Conservation (phyloP, 1,140 invertebrate genomes). For the Cardiocondyla obscurior region DNA sequence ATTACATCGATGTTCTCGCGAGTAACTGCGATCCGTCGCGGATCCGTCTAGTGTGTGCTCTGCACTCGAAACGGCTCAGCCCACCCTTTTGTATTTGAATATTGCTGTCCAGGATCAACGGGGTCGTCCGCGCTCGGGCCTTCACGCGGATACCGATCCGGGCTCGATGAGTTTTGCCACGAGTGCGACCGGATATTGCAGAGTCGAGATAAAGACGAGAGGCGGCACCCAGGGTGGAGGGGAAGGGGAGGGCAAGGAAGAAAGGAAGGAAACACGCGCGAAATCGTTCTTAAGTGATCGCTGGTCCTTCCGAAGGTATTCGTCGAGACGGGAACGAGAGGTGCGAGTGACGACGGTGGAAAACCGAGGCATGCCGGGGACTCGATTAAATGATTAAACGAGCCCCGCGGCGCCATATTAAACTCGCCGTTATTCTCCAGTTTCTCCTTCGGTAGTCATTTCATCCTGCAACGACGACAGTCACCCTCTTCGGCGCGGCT, state of each 20-base stretch:
- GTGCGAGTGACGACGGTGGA: conserved; percentile 28
- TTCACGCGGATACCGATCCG: conserved; percentile 19
- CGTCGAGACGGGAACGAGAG: conserved; percentile 62
- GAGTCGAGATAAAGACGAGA: conserved; percentile 6
- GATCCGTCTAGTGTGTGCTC: conserved; percentile 39
- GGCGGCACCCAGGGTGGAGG: neutral
- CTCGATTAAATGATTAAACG: conserved; percentile 78
- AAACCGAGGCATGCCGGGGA: conserved; percentile 62
- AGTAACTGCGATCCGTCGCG: conserved; percentile 11
- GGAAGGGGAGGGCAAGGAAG: neutral
- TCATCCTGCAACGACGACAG: conserved; percentile 33
- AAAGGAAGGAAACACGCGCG: conserved; percentile 40
- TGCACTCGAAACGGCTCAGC: conserved; percentile 44
- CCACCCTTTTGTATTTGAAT: conserved; percentile 56
- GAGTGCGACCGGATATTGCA: conserved; percentile 49
- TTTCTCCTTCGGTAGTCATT: conserved; percentile 47
- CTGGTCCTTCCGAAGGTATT: conserved; percentile 69
- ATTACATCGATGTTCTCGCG: conserved; percentile 30
- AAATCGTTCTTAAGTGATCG: conserved; percentile 75
- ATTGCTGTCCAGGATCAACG: conserved; percentile 36
- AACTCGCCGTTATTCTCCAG: conserved; percentile 71
- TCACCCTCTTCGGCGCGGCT: conserved; percentile 6
- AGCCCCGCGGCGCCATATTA: conserved; percentile 69
- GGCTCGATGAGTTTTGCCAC: conserved; percentile 20
- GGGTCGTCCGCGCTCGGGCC: conserved; percentile 1